Evolutionary conservation across 2,113 vertebrate genomes (phyloP).

Genomic region (Reinhardtius hippoglossoides): DNA sequence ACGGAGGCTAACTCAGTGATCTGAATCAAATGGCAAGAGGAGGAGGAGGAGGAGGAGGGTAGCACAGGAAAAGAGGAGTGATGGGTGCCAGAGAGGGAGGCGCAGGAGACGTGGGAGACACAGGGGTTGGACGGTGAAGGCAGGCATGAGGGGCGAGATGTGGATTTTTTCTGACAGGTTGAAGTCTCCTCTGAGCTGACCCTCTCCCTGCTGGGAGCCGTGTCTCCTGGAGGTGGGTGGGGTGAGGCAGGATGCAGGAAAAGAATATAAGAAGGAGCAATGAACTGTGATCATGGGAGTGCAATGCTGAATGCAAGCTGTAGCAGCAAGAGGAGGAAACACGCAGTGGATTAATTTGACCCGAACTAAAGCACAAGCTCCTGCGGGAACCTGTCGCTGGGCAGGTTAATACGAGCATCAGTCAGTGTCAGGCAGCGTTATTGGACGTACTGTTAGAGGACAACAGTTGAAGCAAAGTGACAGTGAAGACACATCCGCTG

Average conservation of each 20-base stretch:
- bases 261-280: constrained; percentile 45
- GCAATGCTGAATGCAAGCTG: constrained; percentile 27
- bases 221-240: constrained; percentile 71
- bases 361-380: background rate
- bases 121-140: constrained; percentile 58
- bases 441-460: constrained; percentile 25
- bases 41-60: constrained; percentile 61
- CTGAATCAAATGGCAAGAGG: constrained; percentile 76
- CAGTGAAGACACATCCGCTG: constrained; percentile 56
- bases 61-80: constrained; percentile 69
- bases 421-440: constrained; percentile 43
- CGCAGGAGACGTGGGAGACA: constrained; percentile 52
- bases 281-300: constrained; percentile 68
- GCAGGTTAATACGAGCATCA: constrained; percentile 35
- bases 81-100: constrained; percentile 74
- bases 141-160: constrained; percentile 77
- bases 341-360: constrained; percentile 23
- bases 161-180: constrained; percentile 85
- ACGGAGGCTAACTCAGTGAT: constrained; percentile 75
- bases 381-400: constrained; percentile 12
- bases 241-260: constrained; percentile 52
- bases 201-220: constrained; percentile 73
- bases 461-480: constrained; percentile 27
- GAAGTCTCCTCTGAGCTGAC: constrained; percentile 80
- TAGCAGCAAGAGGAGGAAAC: constrained; percentile 10